A percentile compares a stretch with the other conserved stretches of the same genome.
Evolutionary conservation across 2,888 invertebrate genomes (phyloP).

Genomic region (Machimus rusticus): DNA sequence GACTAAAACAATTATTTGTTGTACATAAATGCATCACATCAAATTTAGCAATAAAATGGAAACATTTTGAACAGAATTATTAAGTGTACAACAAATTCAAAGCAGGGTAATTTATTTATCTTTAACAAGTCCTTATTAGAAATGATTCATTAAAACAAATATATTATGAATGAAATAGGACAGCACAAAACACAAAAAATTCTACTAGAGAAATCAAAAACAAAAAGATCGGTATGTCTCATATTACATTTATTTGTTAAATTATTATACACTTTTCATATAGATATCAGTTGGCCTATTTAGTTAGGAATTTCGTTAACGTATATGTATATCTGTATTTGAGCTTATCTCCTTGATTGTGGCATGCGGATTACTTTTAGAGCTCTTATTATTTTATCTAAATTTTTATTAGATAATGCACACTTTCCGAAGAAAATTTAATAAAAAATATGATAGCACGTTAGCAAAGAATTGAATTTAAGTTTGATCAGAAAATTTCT

Average conservation of each 20-base stretch:
- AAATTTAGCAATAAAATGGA: background rate
- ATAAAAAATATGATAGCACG: background rate
- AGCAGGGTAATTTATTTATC: background rate
- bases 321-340: background rate
- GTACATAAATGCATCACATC: background rate
- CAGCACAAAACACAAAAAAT: background rate
- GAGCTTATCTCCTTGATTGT: background rate
- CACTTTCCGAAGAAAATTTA: background rate
- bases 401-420: background rate
- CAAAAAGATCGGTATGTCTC: background rate
- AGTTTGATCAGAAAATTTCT: too few relatives aligned
- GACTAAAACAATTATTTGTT: background rate
- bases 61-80: background rate
- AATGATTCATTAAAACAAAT: background rate
- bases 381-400: background rate
- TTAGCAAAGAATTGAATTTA: too few relatives aligned
- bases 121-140: background rate
- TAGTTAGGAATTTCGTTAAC: background rate
- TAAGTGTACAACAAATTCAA: background rate
- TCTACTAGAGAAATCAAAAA: background rate
- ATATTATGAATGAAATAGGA: background rate
- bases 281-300: background rate
- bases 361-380: background rate
- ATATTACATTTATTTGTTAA: too few relatives aligned
- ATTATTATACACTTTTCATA: background rate